Base-by-base conservation (phyloP, 2,888 invertebrate genomes). In the Torymus aiolomorphi region DNA sequence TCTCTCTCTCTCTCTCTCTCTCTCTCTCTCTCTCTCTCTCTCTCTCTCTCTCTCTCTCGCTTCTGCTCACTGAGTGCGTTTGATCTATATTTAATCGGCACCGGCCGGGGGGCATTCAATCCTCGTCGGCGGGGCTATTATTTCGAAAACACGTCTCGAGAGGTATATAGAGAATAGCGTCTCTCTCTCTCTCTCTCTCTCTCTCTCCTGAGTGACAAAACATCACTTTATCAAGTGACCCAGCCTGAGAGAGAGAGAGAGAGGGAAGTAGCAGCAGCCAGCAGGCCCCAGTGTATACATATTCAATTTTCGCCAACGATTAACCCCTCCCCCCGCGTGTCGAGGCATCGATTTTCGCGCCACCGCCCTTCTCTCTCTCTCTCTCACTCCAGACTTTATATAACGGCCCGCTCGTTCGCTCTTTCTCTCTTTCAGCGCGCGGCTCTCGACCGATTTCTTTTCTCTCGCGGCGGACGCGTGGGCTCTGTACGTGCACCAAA, bases 291-390 rank as follows among this genome's bases (percentile, higher is more conserved):
- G 69, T 57, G 51, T 62, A 73, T 76, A 73, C 80, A 80, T 65
- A 80, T 76, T 80, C 80, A 76, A 73, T 80, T 76, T 80, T 76
- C 57, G 51, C 56, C 69, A 67, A 62, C 72, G 80, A 80, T 80
- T 76, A 73, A 76, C n/a, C 66, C 42, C 51, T 18, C 12, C 8
- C 24, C n/a, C 69, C 18, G 42, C 14, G 18, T 11, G 16, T 52
- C 57, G 62, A 42, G 75, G 10, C 52, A 75, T 75, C 80, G 76
- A 71, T 75, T 71, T 79, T 71, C 69, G 16, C 70, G 52, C 62
- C 8, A 56, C 11, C 69, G 13, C 75, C 13, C 52, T 20, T 20
- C 49, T 59, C 14, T 70, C 20, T 54, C 10, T 24, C 14, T 2
- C 70, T 13, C 20, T n/a, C 66, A 14, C 14, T 31, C 31, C 2